Evolutionary conservation across 2,797 vertebrate genomes (phyloP).

Genomic region (Chelmon rostratus): DNA sequence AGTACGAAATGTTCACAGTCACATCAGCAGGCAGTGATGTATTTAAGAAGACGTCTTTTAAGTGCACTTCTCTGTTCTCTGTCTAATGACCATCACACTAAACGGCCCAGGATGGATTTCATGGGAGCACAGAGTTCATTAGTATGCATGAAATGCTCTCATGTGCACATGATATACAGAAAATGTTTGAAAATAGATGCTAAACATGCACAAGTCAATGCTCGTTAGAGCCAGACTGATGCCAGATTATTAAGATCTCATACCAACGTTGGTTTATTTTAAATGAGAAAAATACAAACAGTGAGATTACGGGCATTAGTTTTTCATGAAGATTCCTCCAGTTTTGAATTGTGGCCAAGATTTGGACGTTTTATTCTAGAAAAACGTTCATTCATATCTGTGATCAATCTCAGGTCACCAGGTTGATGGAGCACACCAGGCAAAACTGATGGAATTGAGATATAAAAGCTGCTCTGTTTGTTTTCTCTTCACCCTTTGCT

Average conservation of each 20-base stretch:
- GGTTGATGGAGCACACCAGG: too few species aligned
- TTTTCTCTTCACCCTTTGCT: neutral
- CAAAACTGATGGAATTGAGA: neutral
- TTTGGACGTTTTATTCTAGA: too few species aligned
- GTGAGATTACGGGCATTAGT: too few species aligned
- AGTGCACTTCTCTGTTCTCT: slow-evolving; percentile 24
- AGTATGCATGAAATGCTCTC: slow-evolving; percentile 17
- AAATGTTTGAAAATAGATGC: slow-evolving; percentile 16
- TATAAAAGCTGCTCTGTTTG: neutral
- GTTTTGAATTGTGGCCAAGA: too few species aligned
- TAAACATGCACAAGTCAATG: neutral
- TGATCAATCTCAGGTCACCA: neutral
- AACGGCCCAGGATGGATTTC: slow-evolving; percentile 18
- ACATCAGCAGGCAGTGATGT: slow-evolving; percentile 1
- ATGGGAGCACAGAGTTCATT: slow-evolving; percentile 19
- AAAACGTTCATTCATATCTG: too few species aligned
- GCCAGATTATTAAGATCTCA: neutral
- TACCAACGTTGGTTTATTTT: too few species aligned
- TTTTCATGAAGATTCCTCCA: too few species aligned
- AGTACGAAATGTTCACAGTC: neutral
- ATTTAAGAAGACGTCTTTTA: slow-evolving; percentile 4
- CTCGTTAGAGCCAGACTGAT: neutral
- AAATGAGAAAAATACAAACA: too few species aligned
- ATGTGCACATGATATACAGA: neutral
- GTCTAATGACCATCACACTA: slow-evolving; percentile 12